Conservation (phyloP, 2,797 vertebrate genomes). For the Danio jaintianensis region DNA sequence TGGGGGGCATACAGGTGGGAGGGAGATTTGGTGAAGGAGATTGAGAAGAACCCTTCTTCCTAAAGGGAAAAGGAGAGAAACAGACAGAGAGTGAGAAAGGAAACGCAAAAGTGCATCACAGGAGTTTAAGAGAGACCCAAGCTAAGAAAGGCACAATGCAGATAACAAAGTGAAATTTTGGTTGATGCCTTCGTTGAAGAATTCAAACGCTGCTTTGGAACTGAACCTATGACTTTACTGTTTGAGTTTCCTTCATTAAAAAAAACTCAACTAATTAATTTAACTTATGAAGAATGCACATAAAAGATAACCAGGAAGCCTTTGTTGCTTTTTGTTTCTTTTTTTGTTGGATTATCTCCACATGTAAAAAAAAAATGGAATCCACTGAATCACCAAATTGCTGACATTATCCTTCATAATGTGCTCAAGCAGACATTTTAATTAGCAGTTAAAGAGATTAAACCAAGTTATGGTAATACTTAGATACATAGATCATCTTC, state of each 20-base stretch:
- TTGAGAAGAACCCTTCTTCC: constrained; percentile 46
- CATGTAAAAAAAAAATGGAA: background rate
- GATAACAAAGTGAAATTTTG: background rate
- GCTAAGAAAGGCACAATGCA: constrained; percentile 12
- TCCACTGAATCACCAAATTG: constrained; percentile 11
- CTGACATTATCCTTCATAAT: constrained; percentile 44
- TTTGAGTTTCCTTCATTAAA: background rate
- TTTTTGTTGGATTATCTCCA: constrained; percentile 9
- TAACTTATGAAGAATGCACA: background rate
- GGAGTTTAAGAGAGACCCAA: background rate
- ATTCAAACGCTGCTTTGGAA: background rate
- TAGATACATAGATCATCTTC: constrained; percentile 35
- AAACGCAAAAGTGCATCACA: constrained; percentile 21
- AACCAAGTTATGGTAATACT: constrained; percentile 32
- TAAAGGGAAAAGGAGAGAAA: constrained; percentile 42
- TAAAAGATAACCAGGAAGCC: background rate
- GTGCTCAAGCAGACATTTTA: constrained; percentile 59
- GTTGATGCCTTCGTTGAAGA: background rate
- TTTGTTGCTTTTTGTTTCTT: background rate
- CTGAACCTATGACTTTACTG: background rate
- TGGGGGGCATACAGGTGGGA: background rate
- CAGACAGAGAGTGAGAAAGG: constrained; percentile 37
- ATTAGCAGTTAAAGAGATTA: constrained; percentile 58
- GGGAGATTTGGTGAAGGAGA: constrained; percentile 32
- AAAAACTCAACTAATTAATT: background rate